Conservation (phyloP, 2,797 vertebrate species). For the Leptodactylus fallax region DNA sequence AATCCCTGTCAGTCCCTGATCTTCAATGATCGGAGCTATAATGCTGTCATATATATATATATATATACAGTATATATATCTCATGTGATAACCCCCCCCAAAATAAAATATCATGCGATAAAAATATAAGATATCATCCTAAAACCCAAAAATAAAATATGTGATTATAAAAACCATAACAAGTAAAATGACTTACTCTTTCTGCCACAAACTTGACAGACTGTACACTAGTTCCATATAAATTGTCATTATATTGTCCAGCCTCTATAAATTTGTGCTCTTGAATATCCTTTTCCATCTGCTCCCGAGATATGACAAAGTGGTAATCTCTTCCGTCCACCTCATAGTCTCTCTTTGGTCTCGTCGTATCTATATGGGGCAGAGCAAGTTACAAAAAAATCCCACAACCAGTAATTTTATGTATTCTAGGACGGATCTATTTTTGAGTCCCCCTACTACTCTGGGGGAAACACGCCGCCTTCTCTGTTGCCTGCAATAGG, state of each 20-base stretch:
- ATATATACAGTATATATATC: too few relatives aligned
- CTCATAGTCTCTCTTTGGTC: constrained; percentile 92
- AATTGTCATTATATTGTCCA: constrained; percentile 97
- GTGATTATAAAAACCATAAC: background rate
- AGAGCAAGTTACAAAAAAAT: background rate
- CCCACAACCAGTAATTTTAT: background rate
- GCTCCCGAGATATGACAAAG: constrained; percentile 93
- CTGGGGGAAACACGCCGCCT: too few relatives aligned
- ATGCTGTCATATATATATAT: too few relatives aligned
- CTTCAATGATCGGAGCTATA: too few relatives aligned
- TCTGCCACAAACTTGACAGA: constrained; percentile 97
- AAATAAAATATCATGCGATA: too few relatives aligned
- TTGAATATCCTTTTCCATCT: constrained; percentile 99
- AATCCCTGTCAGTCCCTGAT: too few relatives aligned
- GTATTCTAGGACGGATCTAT: too few relatives aligned
- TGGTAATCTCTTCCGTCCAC: constrained; percentile 97
- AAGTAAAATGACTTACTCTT: constrained; percentile 79
- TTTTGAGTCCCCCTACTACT: background rate
- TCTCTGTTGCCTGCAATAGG: too few relatives aligned
- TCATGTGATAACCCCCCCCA: too few relatives aligned
- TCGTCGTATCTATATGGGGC: constrained; percentile 86
- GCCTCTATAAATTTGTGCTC: constrained; percentile 99
- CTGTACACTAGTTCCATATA: constrained; percentile 96
- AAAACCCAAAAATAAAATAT: too few relatives aligned
- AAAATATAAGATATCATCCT: too few relatives aligned